phyloP scores from a whole-genome alignment of 2,113 vertebrate genomes.

The Piliocolobus tephrosceles region DNA sequence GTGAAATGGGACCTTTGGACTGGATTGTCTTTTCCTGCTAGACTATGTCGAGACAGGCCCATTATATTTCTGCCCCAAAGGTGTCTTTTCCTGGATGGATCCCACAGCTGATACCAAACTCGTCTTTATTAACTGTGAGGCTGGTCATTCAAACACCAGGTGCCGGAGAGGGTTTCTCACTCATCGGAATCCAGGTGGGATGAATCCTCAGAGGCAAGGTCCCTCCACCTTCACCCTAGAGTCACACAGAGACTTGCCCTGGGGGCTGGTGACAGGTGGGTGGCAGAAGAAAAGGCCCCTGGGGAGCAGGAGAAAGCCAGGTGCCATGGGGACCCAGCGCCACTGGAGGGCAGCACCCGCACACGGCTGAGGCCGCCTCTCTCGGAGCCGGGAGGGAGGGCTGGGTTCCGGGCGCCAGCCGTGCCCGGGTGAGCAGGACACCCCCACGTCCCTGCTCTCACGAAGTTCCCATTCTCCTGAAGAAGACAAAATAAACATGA shows the following conservation, averaged over 20 bases:
- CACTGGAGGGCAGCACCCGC: conserved; percentile 83
- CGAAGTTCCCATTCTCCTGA: background rate
- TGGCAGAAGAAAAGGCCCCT: fast-evolving
- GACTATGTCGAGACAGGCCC: background rate
- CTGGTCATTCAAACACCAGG: background rate
- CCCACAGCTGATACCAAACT: background rate
- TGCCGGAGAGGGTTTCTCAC: background rate
- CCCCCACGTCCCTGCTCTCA: background rate
- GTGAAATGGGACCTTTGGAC: background rate
- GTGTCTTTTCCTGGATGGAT: background rate
- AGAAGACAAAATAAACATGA: background rate
- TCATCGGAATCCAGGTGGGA: background rate
- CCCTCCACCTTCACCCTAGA: background rate
- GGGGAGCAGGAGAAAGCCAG: fast-evolving
- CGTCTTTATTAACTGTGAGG: background rate
- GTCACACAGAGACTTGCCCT: background rate
- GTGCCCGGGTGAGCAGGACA: no score
- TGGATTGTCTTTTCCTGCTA: background rate
- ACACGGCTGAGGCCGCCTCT: conserved; percentile 42
- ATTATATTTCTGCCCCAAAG: background rate
- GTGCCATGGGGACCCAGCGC: background rate
- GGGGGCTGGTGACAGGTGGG: background rate
- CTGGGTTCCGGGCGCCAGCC: background rate
- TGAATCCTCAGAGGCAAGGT: background rate
- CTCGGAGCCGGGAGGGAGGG: no score